These are phyloP conservation scores for Antrozous pallidus DNA, from an alignment of 2,797 vertebrate genomes.

Conservation along the genomic window DNA sequence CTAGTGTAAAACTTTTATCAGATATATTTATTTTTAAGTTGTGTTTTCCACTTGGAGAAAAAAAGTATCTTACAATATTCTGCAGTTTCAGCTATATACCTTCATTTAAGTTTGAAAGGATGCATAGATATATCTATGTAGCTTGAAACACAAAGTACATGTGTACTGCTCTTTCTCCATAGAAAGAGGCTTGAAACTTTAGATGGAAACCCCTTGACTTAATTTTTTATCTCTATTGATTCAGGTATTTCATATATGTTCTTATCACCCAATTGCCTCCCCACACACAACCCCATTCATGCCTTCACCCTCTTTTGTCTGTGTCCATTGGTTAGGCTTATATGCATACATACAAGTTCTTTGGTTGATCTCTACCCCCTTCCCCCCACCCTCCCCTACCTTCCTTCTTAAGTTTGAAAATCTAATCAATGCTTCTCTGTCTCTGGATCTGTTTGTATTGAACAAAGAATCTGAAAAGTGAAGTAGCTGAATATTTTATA, in stretches of 20 bases:
- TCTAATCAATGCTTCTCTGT: no score
- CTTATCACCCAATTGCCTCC: no score
- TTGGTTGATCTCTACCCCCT: no score
- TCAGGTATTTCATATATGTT: no score
- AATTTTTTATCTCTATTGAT: no score
- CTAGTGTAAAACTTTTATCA: slow-evolving; percentile 42
- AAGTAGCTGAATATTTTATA: not conserved
- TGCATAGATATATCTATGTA: slow-evolving; percentile 25
- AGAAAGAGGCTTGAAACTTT: not conserved
- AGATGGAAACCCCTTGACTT: not conserved
- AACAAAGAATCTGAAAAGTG: not conserved
- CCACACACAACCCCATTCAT: no score
- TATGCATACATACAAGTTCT: no score
- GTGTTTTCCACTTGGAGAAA: slow-evolving; percentile 37
- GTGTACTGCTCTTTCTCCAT: not conserved
- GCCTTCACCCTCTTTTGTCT: no score
- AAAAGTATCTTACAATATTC: not conserved
- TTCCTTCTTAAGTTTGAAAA: no score
- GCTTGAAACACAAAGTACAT: slow-evolving; percentile 35
- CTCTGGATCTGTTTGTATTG: not conserved
- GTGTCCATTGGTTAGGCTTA: no score
- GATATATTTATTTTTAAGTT: slow-evolving; percentile 54
- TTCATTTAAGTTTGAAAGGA: slow-evolving; percentile 22
- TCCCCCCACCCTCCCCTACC: no score
- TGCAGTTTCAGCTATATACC: not conserved